Conservation (phyloP, 2,888 invertebrate genomes). For the Lithophane socia region DNA sequence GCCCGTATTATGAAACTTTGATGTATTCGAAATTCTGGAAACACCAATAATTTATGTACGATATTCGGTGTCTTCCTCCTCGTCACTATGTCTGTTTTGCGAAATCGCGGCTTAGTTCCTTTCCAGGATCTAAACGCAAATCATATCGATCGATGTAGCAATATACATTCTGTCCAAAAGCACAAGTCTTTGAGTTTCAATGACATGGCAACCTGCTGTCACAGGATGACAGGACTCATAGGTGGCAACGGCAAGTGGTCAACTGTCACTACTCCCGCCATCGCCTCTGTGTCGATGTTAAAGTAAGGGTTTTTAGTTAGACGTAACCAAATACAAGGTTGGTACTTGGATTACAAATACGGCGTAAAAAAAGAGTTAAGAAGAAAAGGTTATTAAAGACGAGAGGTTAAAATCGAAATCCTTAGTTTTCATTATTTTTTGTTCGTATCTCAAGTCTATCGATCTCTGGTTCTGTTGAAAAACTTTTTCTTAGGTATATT, state of each 20-base stretch:
- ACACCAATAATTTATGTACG: neutral
- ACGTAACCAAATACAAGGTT: neutral
- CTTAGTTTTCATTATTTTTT: no score
- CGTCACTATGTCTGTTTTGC: neutral
- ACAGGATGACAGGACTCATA: no score
- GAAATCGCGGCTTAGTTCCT: neutral
- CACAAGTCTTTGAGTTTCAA: neutral
- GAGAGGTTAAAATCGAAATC: neutral
- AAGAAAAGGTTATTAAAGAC: neutral
- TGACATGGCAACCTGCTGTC: neutral
- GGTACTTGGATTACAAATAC: neutral
- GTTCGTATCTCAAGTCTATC: no score
- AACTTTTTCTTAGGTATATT: neutral
- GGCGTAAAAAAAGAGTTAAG: neutral
- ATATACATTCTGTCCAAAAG: neutral
- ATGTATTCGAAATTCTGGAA: slow-evolving; percentile 30
- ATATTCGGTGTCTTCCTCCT: neutral
- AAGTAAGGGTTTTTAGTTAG: neutral
- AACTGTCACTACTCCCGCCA: slow-evolving; percentile 15
- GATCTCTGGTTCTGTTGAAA: neutral
- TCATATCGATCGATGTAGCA: neutral
- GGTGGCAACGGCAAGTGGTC: slow-evolving; percentile 16
- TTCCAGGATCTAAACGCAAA: neutral
- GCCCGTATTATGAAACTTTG: slow-evolving; percentile 67
- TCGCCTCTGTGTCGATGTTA: neutral